Base-by-base conservation (phyloP, 2,113 vertebrate genomes). In the Bostrychus sinensis region DNA sequence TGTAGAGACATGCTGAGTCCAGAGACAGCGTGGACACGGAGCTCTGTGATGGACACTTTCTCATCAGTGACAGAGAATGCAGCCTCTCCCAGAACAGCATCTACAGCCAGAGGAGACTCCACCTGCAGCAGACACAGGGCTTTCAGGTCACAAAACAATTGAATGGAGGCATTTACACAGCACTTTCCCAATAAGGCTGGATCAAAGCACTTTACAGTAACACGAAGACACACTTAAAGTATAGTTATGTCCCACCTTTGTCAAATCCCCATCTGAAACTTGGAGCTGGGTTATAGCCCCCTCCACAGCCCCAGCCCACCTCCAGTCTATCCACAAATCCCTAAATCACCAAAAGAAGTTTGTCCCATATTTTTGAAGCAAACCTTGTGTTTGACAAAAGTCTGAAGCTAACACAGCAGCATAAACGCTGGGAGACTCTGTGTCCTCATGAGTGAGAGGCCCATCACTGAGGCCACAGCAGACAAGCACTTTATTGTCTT, bases 11-110 rank as follows among this genome's bases (percentile, higher is more conserved):
- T 92, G 2, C 92, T 89, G 30, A 99, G 92, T 75, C 95, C 95
- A 28, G 97, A 94, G 38, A 99, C 84, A 53, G 95, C 91, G 64
- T 98, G 95, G 36, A 95, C 94, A 13, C 93, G 94, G 78, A 99
- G 85, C 79, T 98, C 96, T 0, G 89, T 92, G 89, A 99, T 96
- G 89, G 94, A 97, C 66, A 98, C 96, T 78, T 99, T 99, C 68
- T 99, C 97, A n/a, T 98, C 96, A 0, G 93, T 93, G 85, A 99
- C 96, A 0, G 94, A 95, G 86, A 98, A 94, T 7, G 90, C 62
- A 0, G 91, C 92, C 88, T 98, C 95, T 0, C 97, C 97, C 22
- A 99, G 82, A 32, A 95, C 92, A 0, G 93, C 95, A 55, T 98
- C 97, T 46, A 95, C 93, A 0, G 91, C 91, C 22, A 98, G 88